Evolutionary conservation across 1,140 invertebrate genomes (phyloP), one percentile per base, ranked within the genome.

Genomic region (Bombus waltoni): DNA sequence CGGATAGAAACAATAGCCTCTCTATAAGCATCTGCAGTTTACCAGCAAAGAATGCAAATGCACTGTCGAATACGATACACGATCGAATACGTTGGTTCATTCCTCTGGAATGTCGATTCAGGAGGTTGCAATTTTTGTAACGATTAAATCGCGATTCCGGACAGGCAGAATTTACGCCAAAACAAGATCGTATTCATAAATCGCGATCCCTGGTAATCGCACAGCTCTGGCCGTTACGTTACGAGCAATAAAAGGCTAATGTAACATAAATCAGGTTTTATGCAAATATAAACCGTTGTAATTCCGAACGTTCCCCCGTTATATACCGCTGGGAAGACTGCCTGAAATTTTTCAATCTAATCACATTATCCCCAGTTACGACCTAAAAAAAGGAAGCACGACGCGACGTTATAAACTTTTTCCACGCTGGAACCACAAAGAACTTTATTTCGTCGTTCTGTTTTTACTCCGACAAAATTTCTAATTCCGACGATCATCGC

Each of bases 211-310:
- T 59, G 79, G n/a, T 73, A 81, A 81, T 81, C 66, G 47, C 38
- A 6, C 22, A 9, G 15, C 38, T 42, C 47, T 73, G 0, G 6
- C n/a, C 6, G 47, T 44, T 28, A 6, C 32, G 62, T 65, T 47
- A n/a, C 40, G 40, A 76, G 57, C 59, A 76, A 76, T 75, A 76
- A 83, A 76, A 83, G 15, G 42, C 35, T 76, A 83, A 76, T 53
- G 72, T 62, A 76, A 53, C 68, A 73, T 81, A 72, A 81, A 73
- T 83, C 81, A 66, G 72, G 35, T 83, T 83, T 76, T 66, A 83
- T 76, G 59, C 59, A 47, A 75, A 47, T n/a, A 47, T 59, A 81
- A 81, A 81, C n/a, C 47, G 47, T n/a, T 57, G 47, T 35, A 66
- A 77, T 77, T 40, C 42, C 28, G 25, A 68, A 79, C 62, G 8